Evolutionary conservation across 2,797 vertebrate species (phyloP).

Genomic region (Rhincodon typus): DNA sequence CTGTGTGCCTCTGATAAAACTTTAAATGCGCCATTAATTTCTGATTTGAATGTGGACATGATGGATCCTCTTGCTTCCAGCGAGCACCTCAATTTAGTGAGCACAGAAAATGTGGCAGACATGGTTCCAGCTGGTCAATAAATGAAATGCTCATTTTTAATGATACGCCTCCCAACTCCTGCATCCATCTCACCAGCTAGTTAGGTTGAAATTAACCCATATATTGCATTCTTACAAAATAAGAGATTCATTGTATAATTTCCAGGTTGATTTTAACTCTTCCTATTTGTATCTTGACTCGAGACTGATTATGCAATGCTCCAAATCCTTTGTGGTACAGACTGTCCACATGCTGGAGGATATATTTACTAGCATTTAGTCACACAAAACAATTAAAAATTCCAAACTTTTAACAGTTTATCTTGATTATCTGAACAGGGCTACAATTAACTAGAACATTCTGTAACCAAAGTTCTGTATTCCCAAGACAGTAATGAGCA

Average conservation of each 20-base stretch:
- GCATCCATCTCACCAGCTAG: not conserved
- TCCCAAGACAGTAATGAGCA: not conserved
- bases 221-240: not conserved
- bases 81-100: not conserved
- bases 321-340: not conserved
- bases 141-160: not conserved
- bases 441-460: not conserved
- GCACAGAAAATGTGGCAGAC: not conserved
- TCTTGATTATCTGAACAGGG: not conserved
- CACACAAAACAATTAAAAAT: not conserved
- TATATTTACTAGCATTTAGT: not conserved
- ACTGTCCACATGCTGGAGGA: not conserved
- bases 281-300: not conserved
- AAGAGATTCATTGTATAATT: not conserved
- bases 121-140: not conserved
- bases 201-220: not conserved
- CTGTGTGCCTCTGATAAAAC: not conserved
- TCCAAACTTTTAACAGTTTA: not conserved
- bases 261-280: not conserved
- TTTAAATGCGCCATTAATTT: not conserved
- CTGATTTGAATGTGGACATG: not conserved
- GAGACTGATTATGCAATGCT: not conserved
- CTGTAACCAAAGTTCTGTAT: not conserved
- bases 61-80: not conserved
- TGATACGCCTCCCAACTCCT: not conserved